phyloP scores from a whole-genome alignment of 2,113 vertebrate species.

The Caranx ignobilis region DNA sequence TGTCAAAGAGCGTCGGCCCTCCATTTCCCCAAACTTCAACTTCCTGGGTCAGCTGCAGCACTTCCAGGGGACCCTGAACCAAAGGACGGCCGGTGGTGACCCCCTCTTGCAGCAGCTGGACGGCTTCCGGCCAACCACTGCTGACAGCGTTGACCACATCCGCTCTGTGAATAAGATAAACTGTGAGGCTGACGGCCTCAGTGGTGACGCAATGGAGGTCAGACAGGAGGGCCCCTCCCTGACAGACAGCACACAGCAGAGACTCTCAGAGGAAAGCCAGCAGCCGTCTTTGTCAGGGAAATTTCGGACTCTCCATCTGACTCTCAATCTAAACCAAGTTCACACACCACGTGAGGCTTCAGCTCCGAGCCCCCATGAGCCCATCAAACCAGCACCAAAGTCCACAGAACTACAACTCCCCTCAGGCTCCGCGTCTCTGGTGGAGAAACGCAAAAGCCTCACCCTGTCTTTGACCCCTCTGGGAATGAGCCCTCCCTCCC shows the following conservation, averaged over 20 bases:
- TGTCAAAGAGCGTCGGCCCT: slow-evolving; percentile 87
- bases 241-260: slow-evolving; percentile 29
- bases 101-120: slow-evolving; percentile 39
- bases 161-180: slow-evolving; percentile 18
- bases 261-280: slow-evolving; percentile 10
- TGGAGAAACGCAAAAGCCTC: slow-evolving; percentile 80
- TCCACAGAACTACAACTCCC: slow-evolving; percentile 66
- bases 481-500: slow-evolving; percentile 28
- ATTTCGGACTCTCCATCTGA: slow-evolving; percentile 43
- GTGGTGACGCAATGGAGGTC: neutral
- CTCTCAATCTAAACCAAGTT: slow-evolving; percentile 20
- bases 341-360: slow-evolving; percentile 1
- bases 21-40: slow-evolving; percentile 89
- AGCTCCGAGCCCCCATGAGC: neutral
- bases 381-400: slow-evolving; percentile 39
- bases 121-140: slow-evolving; percentile 2
- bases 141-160: neutral
- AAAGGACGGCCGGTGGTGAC: slow-evolving; percentile 22
- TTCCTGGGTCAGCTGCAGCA: slow-evolving; percentile 88
- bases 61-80: slow-evolving; percentile 82
- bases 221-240: slow-evolving; percentile 24
- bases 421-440: slow-evolving; percentile 61
- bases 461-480: slow-evolving; percentile 73
- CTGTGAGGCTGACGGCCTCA: slow-evolving; percentile 1
- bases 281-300: slow-evolving; percentile 52